A percentile compares a stretch with the other conserved stretches of the same genome.
Conservation (phyloP, 2,797 vertebrate genomes). For the Myiothlypis coronata region DNA sequence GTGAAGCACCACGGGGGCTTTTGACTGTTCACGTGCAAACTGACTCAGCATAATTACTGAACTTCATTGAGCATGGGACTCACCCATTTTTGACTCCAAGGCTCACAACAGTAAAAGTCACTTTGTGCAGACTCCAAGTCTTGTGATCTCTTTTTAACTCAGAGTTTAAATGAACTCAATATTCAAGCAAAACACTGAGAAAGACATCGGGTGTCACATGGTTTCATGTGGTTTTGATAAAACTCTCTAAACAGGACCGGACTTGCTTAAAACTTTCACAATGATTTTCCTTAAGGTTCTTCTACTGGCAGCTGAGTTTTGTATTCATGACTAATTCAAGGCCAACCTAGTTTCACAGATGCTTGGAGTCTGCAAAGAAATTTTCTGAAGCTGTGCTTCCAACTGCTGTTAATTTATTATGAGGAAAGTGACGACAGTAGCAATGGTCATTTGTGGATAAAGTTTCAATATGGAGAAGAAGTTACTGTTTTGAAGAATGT, state of each 20-base stretch:
- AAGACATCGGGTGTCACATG: neutral
- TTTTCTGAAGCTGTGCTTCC: neutral
- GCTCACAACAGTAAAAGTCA: neutral
- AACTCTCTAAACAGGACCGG: neutral
- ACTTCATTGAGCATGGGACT: neutral
- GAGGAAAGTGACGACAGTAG: neutral
- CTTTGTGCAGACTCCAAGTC: neutral
- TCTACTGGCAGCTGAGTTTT: neutral
- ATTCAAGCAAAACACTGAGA: neutral
- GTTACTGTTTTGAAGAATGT: neutral
- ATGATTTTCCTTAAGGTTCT: neutral
- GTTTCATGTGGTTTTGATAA: slow-evolving; percentile 1
- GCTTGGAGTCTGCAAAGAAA: neutral
- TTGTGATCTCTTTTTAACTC: neutral
- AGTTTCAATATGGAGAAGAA: neutral
- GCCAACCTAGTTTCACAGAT: neutral
- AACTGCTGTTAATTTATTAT: neutral
- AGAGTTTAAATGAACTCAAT: neutral
- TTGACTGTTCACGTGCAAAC: fast-evolving
- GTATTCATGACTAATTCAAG: neutral
- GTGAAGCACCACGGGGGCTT: neutral
- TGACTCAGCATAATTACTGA: neutral
- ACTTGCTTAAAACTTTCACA: neutral
- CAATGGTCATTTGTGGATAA: neutral
- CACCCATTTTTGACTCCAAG: neutral